Base-by-base conservation (phyloP, 2,888 invertebrate species). In the Melanargia galathea region DNA sequence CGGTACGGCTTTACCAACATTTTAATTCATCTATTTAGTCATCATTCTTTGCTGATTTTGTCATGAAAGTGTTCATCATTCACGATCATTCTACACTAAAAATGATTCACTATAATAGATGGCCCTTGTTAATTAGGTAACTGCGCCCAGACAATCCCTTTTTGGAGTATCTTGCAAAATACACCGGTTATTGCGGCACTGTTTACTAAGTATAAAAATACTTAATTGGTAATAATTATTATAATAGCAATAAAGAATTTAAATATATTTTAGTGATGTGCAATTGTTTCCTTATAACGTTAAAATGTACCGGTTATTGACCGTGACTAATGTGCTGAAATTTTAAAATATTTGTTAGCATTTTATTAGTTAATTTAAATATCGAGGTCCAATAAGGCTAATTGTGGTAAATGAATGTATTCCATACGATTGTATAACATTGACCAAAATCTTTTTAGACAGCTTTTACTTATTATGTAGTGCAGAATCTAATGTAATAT, bases 231-330 rank as follows among this genome's bases (percentile, higher is more conserved):
- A n/a, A n/a, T n/a, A n/a, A n/a, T n/a, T n/a, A n/a, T n/a, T n/a
- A n/a, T n/a, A n/a, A n/a, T n/a, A n/a, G n/a, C n/a, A n/a, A n/a
- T n/a, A n/a, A 43, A 43, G 16, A 16, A 7, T 16, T 43, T 43
- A 16, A 8, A 43, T n/a, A n/a, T n/a, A n/a, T n/a, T n/a, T 16
- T 46, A 24, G 13, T 22, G 46, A 6, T 46, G 48, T 48, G 13
- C 46, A 48, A 24, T 20, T 20, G n/a, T 48, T 48, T 48, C 48
- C 26, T 26, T 6, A n/a, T 13, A 26, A 16, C 26, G 24, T 48
- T 24, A 48, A 48, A 48, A 24, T 48, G 26, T 48, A 48, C 48
- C 26, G 24, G 48, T 48, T 24, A 48, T 24, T 48, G 26, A 48
- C 48, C 48, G 48, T 48, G 48, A 48, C 26, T 8, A 48, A 48